These are phyloP conservation scores for Mobula birostris DNA, from an alignment of 2,113 vertebrate genomes.

Conservation along the genomic window DNA sequence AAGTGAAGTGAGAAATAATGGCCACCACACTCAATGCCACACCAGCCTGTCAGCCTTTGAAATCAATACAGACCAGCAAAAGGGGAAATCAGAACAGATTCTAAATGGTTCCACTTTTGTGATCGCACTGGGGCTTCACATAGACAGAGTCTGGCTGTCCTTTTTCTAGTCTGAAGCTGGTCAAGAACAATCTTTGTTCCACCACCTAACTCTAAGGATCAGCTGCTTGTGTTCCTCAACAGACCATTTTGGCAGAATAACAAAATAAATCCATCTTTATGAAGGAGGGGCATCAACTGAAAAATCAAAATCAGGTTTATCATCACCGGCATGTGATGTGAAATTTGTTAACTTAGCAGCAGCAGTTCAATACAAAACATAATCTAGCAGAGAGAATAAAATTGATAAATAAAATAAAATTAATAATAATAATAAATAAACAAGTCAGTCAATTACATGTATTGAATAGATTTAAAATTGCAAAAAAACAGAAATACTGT, in stretches of 20 bases:
- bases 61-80: not conserved
- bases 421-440: too few relatives aligned
- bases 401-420: too few relatives aligned
- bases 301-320: too few relatives aligned
- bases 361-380: too few relatives aligned
- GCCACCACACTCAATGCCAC: not conserved
- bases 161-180: too few relatives aligned
- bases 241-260: not conserved
- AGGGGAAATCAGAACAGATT: not conserved
- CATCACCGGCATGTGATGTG: too few relatives aligned
- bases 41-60: not conserved
- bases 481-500: too few relatives aligned
- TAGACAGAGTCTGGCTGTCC: not conserved
- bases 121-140: not conserved
- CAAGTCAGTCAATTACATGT: too few relatives aligned
- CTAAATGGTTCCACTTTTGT: not conserved
- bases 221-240: not conserved
- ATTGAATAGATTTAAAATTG: too few relatives aligned
- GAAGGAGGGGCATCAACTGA: not conserved
- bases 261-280: too few relatives aligned
- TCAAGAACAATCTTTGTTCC: not conserved
- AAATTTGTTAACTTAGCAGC: too few relatives aligned
- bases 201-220: not conserved
- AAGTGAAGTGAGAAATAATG: not conserved
- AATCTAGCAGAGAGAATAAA: too few relatives aligned